Evolutionary conservation across 2,113 vertebrate species (phyloP).

Genomic region (Amazona vittata): DNA sequence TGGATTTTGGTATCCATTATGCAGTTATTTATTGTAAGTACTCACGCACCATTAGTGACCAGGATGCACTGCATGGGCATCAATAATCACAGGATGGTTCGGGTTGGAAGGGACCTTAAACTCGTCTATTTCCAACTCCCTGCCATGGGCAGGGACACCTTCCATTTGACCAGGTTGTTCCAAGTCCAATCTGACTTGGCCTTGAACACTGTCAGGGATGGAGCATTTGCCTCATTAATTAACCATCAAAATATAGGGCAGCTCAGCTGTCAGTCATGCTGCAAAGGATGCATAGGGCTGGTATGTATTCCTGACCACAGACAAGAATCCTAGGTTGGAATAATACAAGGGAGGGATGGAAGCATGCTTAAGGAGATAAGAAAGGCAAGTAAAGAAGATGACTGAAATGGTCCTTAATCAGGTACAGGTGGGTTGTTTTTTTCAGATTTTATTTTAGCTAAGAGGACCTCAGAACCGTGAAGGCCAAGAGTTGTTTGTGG

Average conservation of each 20-base stretch:
- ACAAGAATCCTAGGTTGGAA: background rate
- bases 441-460: background rate
- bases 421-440: background rate
- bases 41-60: background rate
- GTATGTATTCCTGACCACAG: background rate
- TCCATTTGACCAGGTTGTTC: background rate
- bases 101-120: background rate
- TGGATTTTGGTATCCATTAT: background rate
- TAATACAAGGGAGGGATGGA: background rate
- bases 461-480: background rate
- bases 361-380: background rate
- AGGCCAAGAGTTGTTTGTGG: background rate
- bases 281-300: background rate
- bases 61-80: fast-evolving
- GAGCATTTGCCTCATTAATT: background rate
- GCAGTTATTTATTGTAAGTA: background rate
- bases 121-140: background rate
- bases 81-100: background rate
- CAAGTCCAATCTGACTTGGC: background rate
- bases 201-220: background rate
- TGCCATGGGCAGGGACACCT: background rate
- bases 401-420: background rate
- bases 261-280: background rate
- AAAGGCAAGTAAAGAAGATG: background rate
- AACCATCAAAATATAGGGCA: background rate